Conservation (phyloP, 2,797 vertebrate species). For the Sebastolobus alascanus region DNA sequence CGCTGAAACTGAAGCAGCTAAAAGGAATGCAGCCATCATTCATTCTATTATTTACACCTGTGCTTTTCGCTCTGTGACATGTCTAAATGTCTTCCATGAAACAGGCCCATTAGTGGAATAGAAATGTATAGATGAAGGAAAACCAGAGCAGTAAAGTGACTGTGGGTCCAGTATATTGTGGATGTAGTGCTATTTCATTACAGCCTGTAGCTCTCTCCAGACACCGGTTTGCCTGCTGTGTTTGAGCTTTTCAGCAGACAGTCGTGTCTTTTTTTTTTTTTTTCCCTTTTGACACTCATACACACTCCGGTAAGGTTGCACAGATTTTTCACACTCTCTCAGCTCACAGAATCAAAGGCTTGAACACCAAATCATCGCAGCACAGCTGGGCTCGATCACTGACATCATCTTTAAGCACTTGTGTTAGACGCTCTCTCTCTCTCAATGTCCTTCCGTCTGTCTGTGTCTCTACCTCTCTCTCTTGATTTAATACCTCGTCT, state of each 20-base stretch:
- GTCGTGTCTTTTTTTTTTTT: neutral
- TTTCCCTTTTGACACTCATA: constrained; percentile 22
- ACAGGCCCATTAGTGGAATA: neutral
- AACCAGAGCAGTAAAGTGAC: neutral
- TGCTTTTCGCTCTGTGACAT: neutral
- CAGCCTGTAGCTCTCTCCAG: constrained; percentile 5
- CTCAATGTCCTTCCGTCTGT: neutral
- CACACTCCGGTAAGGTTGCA: constrained; percentile 30
- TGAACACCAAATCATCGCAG: constrained; percentile 51
- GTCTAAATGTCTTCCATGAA: neutral
- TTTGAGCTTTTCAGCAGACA: constrained; percentile 20
- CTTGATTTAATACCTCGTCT: constrained; percentile 33
- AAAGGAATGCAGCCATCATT: neutral
- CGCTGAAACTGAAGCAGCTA: neutral
- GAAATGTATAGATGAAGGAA: neutral
- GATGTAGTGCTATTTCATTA: neutral
- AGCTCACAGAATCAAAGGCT: constrained; percentile 50
- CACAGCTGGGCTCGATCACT: constrained; percentile 60
- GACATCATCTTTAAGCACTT: constrained; percentile 43
- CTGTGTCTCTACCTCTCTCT: constrained; percentile 15
- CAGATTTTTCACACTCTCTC: constrained; percentile 66
- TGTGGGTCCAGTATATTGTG: neutral
- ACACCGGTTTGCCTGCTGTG: neutral
- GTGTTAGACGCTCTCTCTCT: constrained; percentile 6
- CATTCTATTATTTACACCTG: neutral